Evolutionary conservation across 2,113 vertebrate genomes (phyloP).

Genomic region (Prunella fulvescens): DNA sequence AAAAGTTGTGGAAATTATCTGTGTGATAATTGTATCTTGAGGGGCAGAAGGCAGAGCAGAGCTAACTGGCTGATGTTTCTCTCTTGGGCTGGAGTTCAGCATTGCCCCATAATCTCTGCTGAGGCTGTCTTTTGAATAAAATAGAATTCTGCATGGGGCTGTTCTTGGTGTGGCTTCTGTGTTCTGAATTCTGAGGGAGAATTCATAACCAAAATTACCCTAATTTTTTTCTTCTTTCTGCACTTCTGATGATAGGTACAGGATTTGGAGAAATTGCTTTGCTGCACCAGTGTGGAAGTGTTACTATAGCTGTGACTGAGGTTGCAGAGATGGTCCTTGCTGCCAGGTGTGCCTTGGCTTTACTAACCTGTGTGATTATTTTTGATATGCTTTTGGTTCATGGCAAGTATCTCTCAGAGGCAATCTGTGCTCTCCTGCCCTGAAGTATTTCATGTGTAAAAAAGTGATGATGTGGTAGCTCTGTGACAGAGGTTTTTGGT

Average conservation of each 20-base stretch:
- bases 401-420: not conserved
- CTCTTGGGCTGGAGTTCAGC: not conserved
- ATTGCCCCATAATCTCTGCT: not conserved
- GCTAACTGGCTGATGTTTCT: not conserved
- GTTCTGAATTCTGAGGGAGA: not conserved
- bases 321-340: not conserved
- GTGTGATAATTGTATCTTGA: not conserved
- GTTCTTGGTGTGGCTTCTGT: not conserved
- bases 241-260: not conserved
- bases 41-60: not conserved
- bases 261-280: not conserved
- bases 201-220: not conserved
- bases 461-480: not conserved
- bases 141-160: not conserved
- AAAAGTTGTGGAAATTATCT: not conserved
- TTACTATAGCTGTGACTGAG: not conserved
- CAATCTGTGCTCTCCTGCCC: not conserved
- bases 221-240: not conserved
- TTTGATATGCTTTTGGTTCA: not conserved
- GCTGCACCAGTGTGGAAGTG: not conserved
- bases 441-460: fast-evolving
- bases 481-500: not conserved
- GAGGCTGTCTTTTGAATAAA: not conserved
- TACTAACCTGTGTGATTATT: not conserved
- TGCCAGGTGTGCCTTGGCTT: not conserved